phyloP scores from a whole-genome alignment of 2,113 vertebrate species.

The Columbina picui region DNA sequence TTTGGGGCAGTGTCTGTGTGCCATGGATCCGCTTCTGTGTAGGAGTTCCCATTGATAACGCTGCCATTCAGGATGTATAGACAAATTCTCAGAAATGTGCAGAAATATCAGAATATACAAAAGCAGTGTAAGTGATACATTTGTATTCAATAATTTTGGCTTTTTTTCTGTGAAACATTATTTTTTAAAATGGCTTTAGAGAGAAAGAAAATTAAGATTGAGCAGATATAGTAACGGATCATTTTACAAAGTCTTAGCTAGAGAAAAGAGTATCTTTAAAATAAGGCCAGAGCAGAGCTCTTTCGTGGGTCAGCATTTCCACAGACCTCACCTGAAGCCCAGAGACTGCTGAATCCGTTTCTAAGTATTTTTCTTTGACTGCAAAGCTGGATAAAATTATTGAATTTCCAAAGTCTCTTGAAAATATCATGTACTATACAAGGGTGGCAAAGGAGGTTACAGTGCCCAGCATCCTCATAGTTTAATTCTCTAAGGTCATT shows the following conservation, averaged over 20 bases:
- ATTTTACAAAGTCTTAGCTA: not conserved
- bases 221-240: not conserved
- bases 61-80: not conserved
- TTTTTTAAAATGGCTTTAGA: not conserved
- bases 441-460: not conserved
- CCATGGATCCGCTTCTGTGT: not conserved
- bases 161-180: not conserved
- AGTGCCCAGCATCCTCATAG: not conserved
- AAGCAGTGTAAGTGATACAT: not conserved
- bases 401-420: not conserved
- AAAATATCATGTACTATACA: not conserved
- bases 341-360: not conserved
- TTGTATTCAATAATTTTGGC: not conserved
- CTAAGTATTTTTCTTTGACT: slow-evolving; percentile 10
- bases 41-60: not conserved
- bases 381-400: not conserved
- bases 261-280: not conserved
- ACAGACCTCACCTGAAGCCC: not conserved
- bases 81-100: not conserved
- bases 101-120: not conserved
- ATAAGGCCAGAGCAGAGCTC: not conserved
- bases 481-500: slow-evolving; percentile 54
- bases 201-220: not conserved
- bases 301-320: not conserved
- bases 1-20: not conserved